phyloP scores from a whole-genome alignment of 2,113 vertebrate genomes.

The Crypturellus undulatus region DNA sequence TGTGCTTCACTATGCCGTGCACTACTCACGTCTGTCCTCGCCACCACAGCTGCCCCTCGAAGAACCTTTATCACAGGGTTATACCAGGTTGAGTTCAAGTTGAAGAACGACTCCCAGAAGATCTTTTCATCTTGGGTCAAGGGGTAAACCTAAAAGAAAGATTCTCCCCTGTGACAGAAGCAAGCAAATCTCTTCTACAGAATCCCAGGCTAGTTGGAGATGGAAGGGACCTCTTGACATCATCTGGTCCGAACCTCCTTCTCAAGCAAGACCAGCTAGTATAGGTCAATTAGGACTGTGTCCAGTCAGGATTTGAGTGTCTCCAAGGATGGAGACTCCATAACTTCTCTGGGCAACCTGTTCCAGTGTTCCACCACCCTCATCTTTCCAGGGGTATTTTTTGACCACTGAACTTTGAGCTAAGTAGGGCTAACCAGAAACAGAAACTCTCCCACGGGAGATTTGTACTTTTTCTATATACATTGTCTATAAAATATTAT shows the following conservation, averaged over 20 bases:
- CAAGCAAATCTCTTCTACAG: background rate
- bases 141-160: background rate
- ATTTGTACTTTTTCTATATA: background rate
- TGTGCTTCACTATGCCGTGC: background rate
- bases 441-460: background rate
- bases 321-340: no score
- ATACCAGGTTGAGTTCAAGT: background rate
- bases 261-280: background rate
- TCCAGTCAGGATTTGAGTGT: background rate
- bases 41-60: accelerated
- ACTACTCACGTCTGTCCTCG: background rate
- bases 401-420: background rate
- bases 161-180: background rate
- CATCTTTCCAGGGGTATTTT: background rate
- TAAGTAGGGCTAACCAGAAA: background rate
- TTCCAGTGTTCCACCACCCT: no score
- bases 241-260: background rate
- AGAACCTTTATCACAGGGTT: background rate
- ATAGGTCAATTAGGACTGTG: background rate
- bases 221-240: background rate
- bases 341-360: no score
- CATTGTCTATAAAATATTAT: background rate
- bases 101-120: background rate
- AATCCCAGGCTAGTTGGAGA: background rate
- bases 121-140: accelerated